Base-by-base conservation (phyloP, 2,113 vertebrate species). In the Noturus placidus region DNA sequence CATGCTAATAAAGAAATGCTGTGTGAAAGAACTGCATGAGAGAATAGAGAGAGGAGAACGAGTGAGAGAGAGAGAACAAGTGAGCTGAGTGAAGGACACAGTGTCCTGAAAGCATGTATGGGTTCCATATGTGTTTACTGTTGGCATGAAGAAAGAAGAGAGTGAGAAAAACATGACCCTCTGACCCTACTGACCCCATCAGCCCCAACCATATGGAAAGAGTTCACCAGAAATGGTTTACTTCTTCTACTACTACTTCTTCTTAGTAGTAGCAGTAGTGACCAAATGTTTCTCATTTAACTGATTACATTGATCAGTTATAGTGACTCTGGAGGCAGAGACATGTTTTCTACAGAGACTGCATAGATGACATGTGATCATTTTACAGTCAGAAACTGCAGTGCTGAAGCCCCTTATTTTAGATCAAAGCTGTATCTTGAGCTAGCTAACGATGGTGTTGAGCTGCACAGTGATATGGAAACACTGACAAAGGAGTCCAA, bases 81-180 rank as follows among this genome's bases (percentile, higher is more conserved):
- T 25, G 56, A 52, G 27, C 46, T 69, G 6, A 54, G 42, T 22
- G 59, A 25, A 30, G 42, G 38, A 50, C 61, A 69, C 17, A 50
- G 3, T 46, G 42, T 83, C 63, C 61, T 27, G 9, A 56, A 52
- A 6, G 46, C 33, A 4, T 67, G 19, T 50, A 69, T 19, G 42
- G 69, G 46, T 50, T 70, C 82, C 82, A 84, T 33, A 33, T 84
- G 82, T 30, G 42, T 84, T 67, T 52, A 27, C 4, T 20, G 15
- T 22, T 56, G 82, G 65, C 3, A 84, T 2, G 33, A 30, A 65
- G 77, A 79, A 81, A 38, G 22, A 61, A 59, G 6, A 61, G 33
- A 82, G 20, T 38, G 33, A 59, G 19, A 38, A 81, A 81, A 81
- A 59, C 30, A 57, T 0, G 11, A 8, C 30, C 78, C n/a, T 22